A percentile compares a stretch with the other conserved stretches of the same genome.
These are phyloP conservation scores for Copsychus sechellarum DNA, from an alignment of 2,113 vertebrate species.

Conservation along the genomic window DNA sequence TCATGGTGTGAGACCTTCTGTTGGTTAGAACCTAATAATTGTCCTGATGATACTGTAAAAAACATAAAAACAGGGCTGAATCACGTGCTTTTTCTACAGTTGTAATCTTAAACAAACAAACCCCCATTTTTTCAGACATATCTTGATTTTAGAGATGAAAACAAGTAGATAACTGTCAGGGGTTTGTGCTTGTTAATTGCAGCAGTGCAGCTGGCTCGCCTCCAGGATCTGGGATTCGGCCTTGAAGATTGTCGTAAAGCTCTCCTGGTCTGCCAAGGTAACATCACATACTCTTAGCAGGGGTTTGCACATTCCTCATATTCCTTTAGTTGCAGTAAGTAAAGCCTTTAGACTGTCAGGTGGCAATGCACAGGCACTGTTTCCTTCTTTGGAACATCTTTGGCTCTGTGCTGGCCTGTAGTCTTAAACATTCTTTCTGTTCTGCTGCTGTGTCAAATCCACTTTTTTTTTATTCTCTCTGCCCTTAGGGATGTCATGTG, in stretches of 20 bases:
- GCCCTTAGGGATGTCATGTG: background rate
- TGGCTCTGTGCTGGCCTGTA: background rate
- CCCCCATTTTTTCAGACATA: background rate
- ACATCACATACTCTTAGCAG: background rate
- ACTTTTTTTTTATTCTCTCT: background rate
- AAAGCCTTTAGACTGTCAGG: background rate
- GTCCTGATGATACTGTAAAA: background rate
- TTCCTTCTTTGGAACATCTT: background rate
- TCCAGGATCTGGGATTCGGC: slow-evolving; percentile 91
- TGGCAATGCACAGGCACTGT: background rate
- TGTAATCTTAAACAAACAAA: background rate
- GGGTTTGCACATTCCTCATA: background rate
- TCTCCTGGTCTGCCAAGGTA: slow-evolving; percentile 88
- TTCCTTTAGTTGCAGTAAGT: background rate
- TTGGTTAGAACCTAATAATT: background rate
- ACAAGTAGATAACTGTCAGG: background rate
- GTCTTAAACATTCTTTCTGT: background rate
- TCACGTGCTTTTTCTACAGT: background rate
- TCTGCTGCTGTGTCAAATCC: background rate
- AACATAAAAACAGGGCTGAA: background rate
- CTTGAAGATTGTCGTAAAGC: slow-evolving; percentile 89
- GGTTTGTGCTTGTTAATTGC: background rate
- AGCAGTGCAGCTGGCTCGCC: slow-evolving; percentile 86
- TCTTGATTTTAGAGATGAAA: background rate
- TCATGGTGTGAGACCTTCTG: background rate